These are phyloP conservation scores for Dysmachus trigonus DNA, from an alignment of 2,888 invertebrate genomes.

Conservation along the genomic window DNA sequence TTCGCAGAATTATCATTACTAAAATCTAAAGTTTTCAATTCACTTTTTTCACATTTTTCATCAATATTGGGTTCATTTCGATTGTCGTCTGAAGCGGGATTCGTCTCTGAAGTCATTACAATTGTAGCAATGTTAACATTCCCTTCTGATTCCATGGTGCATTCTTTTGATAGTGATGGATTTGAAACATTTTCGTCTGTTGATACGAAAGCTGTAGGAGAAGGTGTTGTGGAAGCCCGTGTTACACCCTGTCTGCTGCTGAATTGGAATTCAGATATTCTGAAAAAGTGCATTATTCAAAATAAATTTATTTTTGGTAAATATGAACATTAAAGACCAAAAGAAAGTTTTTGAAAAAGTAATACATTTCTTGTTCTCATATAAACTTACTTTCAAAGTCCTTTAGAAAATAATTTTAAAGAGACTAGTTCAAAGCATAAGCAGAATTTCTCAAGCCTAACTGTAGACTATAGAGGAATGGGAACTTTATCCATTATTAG, in stretches of 20 bases:
- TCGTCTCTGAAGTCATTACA: constrained; percentile 24
- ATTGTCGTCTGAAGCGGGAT: constrained; percentile 32
- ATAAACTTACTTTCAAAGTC: neutral
- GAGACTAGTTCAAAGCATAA: neutral
- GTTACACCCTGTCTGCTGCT: constrained; percentile 43
- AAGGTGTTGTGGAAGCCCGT: constrained; percentile 54
- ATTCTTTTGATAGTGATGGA: neutral
- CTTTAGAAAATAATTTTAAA: neutral
- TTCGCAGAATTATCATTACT: constrained; percentile 40
- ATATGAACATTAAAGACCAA: neutral
- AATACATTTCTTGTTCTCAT: neutral
- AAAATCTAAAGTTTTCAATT: constrained; percentile 34
- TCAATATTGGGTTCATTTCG: constrained; percentile 40
- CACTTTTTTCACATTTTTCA: constrained; percentile 39
- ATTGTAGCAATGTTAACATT: constrained; percentile 32
- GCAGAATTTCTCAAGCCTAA: neutral
- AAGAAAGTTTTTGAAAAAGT: neutral
- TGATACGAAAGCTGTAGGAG: constrained; percentile 52
- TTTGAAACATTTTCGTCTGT: neutral
- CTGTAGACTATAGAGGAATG: neutral
- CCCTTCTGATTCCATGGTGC: constrained; percentile 39
- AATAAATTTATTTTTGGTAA: neutral
- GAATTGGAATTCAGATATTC: constrained; percentile 56
- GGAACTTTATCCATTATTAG: neutral
- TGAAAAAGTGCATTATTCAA: neutral